These are phyloP conservation scores for Scaptomyza parva DNA, from an alignment of 2,888 invertebrate species.

Conservation along the genomic window DNA sequence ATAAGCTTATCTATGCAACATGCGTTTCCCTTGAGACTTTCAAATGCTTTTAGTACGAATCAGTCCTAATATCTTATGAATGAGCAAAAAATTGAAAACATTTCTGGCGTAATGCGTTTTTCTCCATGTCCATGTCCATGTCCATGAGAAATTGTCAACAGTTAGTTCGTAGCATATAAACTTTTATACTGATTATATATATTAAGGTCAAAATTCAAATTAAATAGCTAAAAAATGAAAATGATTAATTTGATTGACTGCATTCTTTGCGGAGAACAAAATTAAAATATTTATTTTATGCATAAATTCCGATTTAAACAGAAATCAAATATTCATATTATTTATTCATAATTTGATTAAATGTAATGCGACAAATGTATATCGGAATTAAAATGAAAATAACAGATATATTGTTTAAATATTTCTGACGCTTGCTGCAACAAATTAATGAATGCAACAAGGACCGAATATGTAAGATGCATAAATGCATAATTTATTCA, in stretches of 20 bases:
- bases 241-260: neutral
- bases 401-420: constrained; percentile 2
- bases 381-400: neutral
- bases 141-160: neutral
- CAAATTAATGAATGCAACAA: constrained; percentile 1
- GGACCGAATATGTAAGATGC: constrained; percentile 26
- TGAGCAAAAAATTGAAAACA: neutral
- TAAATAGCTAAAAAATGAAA: no score
- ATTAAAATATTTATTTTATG: no score
- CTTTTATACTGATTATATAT: no score
- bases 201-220: no score
- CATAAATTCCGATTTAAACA: neutral
- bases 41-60: neutral
- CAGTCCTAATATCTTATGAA: neutral
- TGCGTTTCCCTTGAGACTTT: neutral
- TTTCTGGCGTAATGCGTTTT: neutral
- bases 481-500: constrained; percentile 62
- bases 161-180: no score
- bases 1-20: neutral
- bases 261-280: neutral
- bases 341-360: neutral
- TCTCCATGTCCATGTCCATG: no score
- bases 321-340: neutral
- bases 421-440: neutral
- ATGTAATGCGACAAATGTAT: neutral